phyloP scores from a whole-genome alignment of 1,140 invertebrate genomes.

The Zophobas morio region DNA sequence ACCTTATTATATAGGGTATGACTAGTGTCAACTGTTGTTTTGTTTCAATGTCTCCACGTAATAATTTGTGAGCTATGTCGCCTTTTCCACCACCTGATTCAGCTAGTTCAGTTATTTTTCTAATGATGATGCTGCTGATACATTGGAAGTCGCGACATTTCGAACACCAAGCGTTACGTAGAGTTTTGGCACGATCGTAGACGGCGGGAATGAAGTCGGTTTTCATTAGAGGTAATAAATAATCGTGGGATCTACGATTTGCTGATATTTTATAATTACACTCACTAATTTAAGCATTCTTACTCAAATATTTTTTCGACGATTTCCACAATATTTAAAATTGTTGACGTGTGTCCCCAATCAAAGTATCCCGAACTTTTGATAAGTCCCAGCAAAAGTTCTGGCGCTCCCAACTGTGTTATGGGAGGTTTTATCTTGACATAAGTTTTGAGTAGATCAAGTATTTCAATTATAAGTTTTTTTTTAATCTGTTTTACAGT shows the following conservation, averaged over 20 bases:
- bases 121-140: conserved; percentile 66
- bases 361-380: conserved; percentile 52
- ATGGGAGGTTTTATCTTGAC: conserved; percentile 48
- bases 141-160: conserved; percentile 65
- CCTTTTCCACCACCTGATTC: conserved; percentile 72
- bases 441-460: conserved; percentile 55
- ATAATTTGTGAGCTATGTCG: conserved; percentile 70
- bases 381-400: conserved; percentile 65
- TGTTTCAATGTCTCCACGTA: conserved; percentile 68
- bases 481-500: conserved; percentile 43
- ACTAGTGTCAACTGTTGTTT: conserved; percentile 70
- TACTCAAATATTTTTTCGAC: conserved; percentile 63
- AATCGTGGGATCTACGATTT: conserved; percentile 55
- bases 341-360: background rate
- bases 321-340: conserved; percentile 32
- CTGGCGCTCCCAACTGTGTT: conserved; percentile 65
- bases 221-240: conserved; percentile 63
- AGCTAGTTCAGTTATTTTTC: conserved; percentile 67
- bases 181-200: conserved; percentile 55
- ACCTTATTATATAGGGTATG: conserved; percentile 72
- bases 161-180: conserved; percentile 55
- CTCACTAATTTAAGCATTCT: conserved; percentile 44
- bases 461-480: conserved; percentile 51
- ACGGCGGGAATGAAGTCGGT: conserved; percentile 59
- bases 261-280: too few species aligned